These are phyloP conservation scores for Hylia prasina DNA, from an alignment of 2,113 vertebrate genomes.

Conservation along the genomic window DNA sequence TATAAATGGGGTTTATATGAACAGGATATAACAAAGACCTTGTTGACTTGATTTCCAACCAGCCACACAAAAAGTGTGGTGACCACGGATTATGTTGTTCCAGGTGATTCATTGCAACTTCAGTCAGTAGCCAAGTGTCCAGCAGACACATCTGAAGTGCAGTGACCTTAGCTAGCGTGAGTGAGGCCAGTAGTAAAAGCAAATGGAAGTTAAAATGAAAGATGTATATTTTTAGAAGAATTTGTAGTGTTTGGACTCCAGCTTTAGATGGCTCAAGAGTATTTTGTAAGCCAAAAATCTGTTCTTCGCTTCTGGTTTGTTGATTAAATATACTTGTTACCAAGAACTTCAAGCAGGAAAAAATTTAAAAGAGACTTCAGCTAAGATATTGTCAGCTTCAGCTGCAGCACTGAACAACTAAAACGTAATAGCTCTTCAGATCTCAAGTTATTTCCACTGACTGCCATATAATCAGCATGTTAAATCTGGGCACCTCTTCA, in stretches of 20 bases:
- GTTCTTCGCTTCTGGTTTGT: background rate
- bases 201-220: background rate
- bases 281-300: slow-evolving; percentile 44
- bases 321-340: slow-evolving; percentile 39
- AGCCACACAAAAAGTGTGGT: background rate
- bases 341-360: slow-evolving; percentile 7
- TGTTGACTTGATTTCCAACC: background rate
- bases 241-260: background rate
- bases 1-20: background rate
- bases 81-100: rapidly evolving
- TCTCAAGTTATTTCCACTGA: slow-evolving; percentile 40
- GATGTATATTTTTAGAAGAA: slow-evolving; percentile 29
- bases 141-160: background rate
- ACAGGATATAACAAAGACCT: background rate
- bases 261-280: slow-evolving; percentile 2
- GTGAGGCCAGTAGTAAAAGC: background rate
- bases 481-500: slow-evolving; percentile 57
- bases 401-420: background rate
- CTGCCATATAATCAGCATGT: slow-evolving; percentile 35
- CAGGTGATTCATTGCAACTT: background rate
- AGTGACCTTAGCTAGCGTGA: background rate
- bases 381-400: background rate
- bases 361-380: background rate
- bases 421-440: background rate
- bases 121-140: background rate